Evolutionary conservation across 1,140 invertebrate species (phyloP).

Genomic region (Hycleus phaleratus): DNA sequence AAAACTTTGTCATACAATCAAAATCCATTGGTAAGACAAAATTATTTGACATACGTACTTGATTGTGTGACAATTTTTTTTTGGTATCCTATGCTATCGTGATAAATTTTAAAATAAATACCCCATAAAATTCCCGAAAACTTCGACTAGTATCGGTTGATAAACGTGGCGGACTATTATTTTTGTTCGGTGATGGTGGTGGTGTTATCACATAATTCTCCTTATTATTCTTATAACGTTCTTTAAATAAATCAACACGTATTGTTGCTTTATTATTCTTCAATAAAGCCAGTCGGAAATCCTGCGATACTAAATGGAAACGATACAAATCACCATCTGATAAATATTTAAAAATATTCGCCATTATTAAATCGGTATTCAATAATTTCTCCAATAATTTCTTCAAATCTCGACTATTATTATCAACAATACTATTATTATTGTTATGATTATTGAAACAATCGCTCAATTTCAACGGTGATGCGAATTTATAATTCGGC

Average conservation of each 20-base stretch:
- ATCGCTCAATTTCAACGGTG: constrained; percentile 21
- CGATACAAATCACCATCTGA: constrained; percentile 31
- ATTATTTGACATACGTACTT: too few species aligned
- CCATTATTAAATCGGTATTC: constrained; percentile 26
- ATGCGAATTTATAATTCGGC: constrained; percentile 9
- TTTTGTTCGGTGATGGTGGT: constrained; percentile 22
- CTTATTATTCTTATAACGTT: constrained; percentile 25
- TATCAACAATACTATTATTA: constrained; percentile 5
- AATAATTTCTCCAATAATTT: constrained; percentile 16
- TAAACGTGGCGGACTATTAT: constrained; percentile 18
- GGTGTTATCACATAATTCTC: constrained; percentile 32
- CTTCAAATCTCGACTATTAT: neutral
- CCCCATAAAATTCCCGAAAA: neutral
- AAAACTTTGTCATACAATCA: too few species aligned
- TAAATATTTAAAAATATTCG: constrained; percentile 23
- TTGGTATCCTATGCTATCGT: too few species aligned
- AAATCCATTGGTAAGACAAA: too few species aligned
- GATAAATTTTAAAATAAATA: too few species aligned
- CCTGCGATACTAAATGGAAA: constrained; percentile 20
- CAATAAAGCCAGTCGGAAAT: constrained; percentile 21
- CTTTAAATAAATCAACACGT: constrained; percentile 12
- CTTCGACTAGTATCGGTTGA: neutral
- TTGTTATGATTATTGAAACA: constrained; percentile 3
- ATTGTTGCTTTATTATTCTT: constrained; percentile 17
- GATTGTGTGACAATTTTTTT: too few species aligned